Conservation (phyloP, 1,140 invertebrate species). For the Teleopsis dalmanni region DNA sequence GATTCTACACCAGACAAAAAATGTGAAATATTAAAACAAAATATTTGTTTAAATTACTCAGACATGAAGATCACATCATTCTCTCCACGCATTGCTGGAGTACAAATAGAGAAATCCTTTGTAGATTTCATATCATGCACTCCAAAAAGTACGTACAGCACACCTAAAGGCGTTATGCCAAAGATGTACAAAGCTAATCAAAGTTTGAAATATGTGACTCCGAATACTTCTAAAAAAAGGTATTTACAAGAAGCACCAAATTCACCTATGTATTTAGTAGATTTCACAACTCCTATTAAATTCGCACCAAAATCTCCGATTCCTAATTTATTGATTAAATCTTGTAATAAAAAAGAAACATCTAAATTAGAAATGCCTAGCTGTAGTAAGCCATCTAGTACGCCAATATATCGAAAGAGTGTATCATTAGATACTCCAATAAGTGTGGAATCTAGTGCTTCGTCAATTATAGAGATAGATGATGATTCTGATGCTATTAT, state of each 20-base stretch:
- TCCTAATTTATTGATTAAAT: slow-evolving; percentile 2
- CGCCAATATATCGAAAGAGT: too few species aligned
- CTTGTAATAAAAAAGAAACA: not conserved
- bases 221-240: slow-evolving; percentile 29
- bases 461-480: slow-evolving; percentile 23
- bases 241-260: not conserved
- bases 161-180: slow-evolving; percentile 29
- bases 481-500: slow-evolving; percentile 5
- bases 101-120: slow-evolving; percentile 34
- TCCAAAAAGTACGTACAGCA: slow-evolving; percentile 34
- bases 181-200: slow-evolving; percentile 22
- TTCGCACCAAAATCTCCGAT: slow-evolving; percentile 1
- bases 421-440: slow-evolving; percentile 5
- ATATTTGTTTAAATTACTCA: slow-evolving; percentile 12
- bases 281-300: slow-evolving; percentile 32
- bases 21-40: not conserved
- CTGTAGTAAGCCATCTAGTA: too few species aligned
- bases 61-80: slow-evolving; percentile 36
- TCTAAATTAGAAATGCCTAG: not conserved
- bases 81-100: slow-evolving; percentile 34
- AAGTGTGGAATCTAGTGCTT: slow-evolving; percentile 17
- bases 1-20: too few species aligned
- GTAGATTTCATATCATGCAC: slow-evolving; percentile 17
- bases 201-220: slow-evolving; percentile 26
- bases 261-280: slow-evolving; percentile 33